phyloP scores from a whole-genome alignment of 1,140 invertebrate genomes.

The Meloidogyne exigua region DNA sequence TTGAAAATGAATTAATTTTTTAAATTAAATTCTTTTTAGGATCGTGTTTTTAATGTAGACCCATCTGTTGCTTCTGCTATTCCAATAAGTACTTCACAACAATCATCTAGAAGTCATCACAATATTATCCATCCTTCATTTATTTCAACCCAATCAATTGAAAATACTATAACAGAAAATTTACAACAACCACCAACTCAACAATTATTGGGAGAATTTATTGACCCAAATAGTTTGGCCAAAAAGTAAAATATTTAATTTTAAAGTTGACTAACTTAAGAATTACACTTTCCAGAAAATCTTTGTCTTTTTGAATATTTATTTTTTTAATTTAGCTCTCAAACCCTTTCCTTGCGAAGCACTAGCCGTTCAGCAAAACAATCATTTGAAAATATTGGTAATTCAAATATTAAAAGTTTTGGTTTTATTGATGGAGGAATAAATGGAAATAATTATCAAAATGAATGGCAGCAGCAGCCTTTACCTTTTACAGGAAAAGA shows the following conservation, averaged over 20 bases:
- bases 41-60: slow-evolving; percentile 29
- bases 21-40: not conserved
- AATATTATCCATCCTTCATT: slow-evolving; percentile 1
- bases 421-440: not conserved
- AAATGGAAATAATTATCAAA: not conserved
- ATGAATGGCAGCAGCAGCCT: not conserved
- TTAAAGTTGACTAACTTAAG: too few species aligned
- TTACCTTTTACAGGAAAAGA: not conserved
- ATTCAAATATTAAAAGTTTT: not conserved
- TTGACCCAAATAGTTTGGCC: not conserved
- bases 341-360: not conserved
- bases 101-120: slow-evolving; percentile 17
- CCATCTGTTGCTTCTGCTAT: slow-evolving; percentile 15
- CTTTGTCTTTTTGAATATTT: too few species aligned
- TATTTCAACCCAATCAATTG: not conserved
- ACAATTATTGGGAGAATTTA: not conserved
- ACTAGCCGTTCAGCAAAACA: not conserved
- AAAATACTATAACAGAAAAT: slow-evolving; percentile 6
- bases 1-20: not conserved
- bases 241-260: not conserved
- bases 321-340: not conserved
- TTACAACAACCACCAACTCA: not conserved
- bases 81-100: slow-evolving; percentile 4
- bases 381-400: slow-evolving; percentile 1
- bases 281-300: too few species aligned